A percentile compares a stretch with the other conserved stretches of the same genome.
phyloP scores from a whole-genome alignment of 1,140 invertebrate species.

The Drosophila navojoa region DNA sequence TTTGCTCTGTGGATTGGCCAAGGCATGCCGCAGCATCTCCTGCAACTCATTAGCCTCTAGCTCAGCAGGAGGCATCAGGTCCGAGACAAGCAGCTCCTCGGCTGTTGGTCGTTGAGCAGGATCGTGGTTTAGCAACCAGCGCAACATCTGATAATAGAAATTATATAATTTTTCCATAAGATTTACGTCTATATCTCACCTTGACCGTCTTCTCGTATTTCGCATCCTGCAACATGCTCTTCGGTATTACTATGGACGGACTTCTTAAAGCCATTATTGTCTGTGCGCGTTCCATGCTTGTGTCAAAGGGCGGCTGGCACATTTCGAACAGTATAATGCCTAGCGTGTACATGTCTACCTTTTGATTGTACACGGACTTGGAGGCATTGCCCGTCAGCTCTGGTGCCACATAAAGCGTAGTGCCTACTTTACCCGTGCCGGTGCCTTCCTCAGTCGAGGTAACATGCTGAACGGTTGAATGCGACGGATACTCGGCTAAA shows the following conservation, averaged over 20 bases:
- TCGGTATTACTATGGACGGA: constrained; percentile 87
- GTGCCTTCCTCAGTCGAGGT: constrained; percentile 84
- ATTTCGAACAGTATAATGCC: constrained; percentile 98
- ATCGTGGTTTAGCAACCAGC: constrained; percentile 94
- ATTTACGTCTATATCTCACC: constrained; percentile 27
- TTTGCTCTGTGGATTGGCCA: constrained; percentile 92
- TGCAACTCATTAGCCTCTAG: constrained; percentile 92
- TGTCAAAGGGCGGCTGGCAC: constrained; percentile 92
- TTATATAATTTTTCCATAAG: neutral
- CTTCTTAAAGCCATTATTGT: constrained; percentile 89
- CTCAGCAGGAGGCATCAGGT: constrained; percentile 88
- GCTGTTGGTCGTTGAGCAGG: constrained; percentile 92
- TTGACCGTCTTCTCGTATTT: constrained; percentile 82
- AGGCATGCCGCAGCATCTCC: constrained; percentile 90
- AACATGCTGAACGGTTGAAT: constrained; percentile 45
- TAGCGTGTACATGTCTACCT: constrained; percentile 94
- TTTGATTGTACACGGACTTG: constrained; percentile 93
- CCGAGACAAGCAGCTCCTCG: constrained; percentile 91
- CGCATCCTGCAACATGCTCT: constrained; percentile 80
- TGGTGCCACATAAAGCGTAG: constrained; percentile 96
- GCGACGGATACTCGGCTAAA: constrained; percentile 53
- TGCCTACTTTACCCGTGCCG: constrained; percentile 94
- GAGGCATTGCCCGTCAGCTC: constrained; percentile 89
- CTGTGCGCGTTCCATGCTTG: constrained; percentile 94
- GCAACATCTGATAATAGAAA: constrained; percentile 56